Evolutionary conservation across 1,140 invertebrate species (phyloP), one percentile per base, ranked within the genome.

Genomic region (Drosophila paulistorum): DNA sequence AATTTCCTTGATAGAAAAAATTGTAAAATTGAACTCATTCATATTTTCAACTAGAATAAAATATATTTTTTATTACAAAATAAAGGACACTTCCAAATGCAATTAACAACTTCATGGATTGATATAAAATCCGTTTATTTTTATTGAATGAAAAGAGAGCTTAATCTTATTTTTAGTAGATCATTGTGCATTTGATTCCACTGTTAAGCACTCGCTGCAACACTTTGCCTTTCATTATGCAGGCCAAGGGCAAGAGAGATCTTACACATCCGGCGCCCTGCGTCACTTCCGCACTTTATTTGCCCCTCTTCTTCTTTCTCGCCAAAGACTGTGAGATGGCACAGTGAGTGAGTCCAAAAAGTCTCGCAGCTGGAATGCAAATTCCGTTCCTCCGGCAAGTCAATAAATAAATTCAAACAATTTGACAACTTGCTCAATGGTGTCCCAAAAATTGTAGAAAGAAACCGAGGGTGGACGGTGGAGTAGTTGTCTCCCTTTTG

Each of bases 351-450:
- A 76, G 83, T 87, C 83, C 45, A 51, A 74, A 87, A 87, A 83
- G 78, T 80, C 79, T 82, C 35, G 71, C 68, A 75, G 74, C 67
- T 86, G 84, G 84, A 83, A 86, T 86, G 83, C 83, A 86, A 86
- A 87, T 86, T 76, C 70, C 77, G 79, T 60, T 59, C 83, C 69
- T 59, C 79, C 67, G 62, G 65, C 80, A 78, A 84, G 84, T 89
- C 84, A 89, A 87, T 87, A 89, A 89, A 89, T 89, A 89, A 89
- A 84, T 89, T 89, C 77, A 89, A 89, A 89, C 84, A 89, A 89
- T 89, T 89, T 89, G 84, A 89, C 83, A 86, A 86, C 83, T 87
- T 87, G 77, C 84, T 86, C 83, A 87, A 86, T 86, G 83, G 76
- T 37, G 9, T 70, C 68, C 71, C 65, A 58, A 67, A 71, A 71